phyloP scores from a whole-genome alignment of 2,113 vertebrate genomes.

The Euleptes europaea region DNA sequence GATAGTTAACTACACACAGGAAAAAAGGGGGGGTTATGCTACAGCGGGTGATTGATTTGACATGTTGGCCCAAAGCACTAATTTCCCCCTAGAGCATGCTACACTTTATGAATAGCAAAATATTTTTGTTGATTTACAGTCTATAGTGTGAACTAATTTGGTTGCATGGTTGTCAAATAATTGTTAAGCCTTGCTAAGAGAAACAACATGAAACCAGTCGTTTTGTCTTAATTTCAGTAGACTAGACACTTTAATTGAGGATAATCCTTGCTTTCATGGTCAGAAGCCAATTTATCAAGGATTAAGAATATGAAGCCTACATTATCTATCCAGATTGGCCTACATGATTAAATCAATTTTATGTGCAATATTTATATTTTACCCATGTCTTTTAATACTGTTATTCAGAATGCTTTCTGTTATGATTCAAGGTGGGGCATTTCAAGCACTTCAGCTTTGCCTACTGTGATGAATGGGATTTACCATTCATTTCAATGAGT shows the following conservation, averaged over 20 bases:
- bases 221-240: slow-evolving; percentile 39
- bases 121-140: neutral
- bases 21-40: neutral
- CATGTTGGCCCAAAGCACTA: neutral
- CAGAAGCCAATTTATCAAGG: slow-evolving; percentile 2
- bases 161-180: neutral
- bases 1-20: neutral
- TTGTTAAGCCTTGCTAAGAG: neutral
- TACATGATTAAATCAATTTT: slow-evolving; percentile 23
- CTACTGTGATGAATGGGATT: neutral
- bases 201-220: neutral
- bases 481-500: neutral
- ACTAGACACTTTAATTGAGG: neutral
- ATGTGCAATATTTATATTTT: slow-evolving; percentile 19
- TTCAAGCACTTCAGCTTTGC: neutral
- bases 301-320: slow-evolving; percentile 14
- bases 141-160: neutral
- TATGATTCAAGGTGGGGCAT: neutral
- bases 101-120: neutral
- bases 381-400: neutral
- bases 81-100: neutral
- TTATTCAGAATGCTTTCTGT: neutral
- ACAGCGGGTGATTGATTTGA: neutral
- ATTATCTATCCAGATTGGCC: slow-evolving; percentile 15
- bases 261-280: slow-evolving; percentile 18